Base-by-base conservation (phyloP, 1,140 invertebrate genomes). In the Coptotermes formosanus region DNA sequence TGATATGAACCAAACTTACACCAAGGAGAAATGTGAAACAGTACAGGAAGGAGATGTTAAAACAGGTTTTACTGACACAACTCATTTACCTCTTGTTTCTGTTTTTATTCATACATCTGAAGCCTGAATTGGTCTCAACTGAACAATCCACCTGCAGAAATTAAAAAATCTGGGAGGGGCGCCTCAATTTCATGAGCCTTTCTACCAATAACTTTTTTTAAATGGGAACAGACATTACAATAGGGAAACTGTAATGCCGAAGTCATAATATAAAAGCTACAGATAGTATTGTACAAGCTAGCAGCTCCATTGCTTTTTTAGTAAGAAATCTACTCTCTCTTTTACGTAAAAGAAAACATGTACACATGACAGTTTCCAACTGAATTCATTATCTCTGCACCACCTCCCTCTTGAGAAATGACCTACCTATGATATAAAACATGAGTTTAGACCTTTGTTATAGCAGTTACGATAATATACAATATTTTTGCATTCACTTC, bases 371-470 rank as follows among this genome's bases (percentile, higher is more conserved):
- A 75, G 64, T 30, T 75, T 30, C 25, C 64, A 75, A 30, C 25
- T 19, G 38, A 55, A 55, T 19, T 55, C 19, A 55, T 55, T 55
- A 55, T 16, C 7, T 75, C 64, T 75, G 25, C 52, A 55, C 64
- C 64, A 4, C 64, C 64, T 75, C 64, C 64, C n/a, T 75, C 64
- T 25, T 55, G 19, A 55, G 14, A 55, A 55, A 55, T 55, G 52
- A 19, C 19, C 52, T 30, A 75, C 7, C 64, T 75, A 75, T n/a
- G 64, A 75, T 75, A 75, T 75, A 75, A 75, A 75, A 75, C 64
- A 75, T 75, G n/a, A 75, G 64, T 75, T 75, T 75, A 75, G 64
- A 75, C 64, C 64, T 75, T 75, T 75, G 64, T 25, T 75, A 25
- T 75, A 30, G 52, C 52, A 55, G 52, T 55, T 55, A 55, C 14